Percentiles rank a stretch among this genome's conserved stretches.
Evolutionary conservation across 2,797 vertebrate species (phyloP).

Genomic region (Synanceia verrucosa): DNA sequence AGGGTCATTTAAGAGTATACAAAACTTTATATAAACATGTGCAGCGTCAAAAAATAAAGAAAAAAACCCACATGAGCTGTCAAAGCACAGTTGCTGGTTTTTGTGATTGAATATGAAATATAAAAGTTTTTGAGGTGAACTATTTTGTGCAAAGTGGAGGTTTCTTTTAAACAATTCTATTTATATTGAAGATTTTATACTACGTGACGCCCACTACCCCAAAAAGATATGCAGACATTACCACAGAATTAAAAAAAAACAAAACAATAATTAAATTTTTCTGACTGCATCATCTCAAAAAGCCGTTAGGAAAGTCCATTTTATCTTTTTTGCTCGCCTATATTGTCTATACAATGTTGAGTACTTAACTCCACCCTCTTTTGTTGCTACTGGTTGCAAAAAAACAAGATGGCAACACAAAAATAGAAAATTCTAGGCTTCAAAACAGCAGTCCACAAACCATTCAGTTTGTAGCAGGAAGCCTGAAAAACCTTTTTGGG

Average conservation of each 20-base stretch:
- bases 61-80: slow-evolving; percentile 15
- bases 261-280: neutral
- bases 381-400: neutral
- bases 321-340: neutral
- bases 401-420: neutral
- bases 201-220: neutral
- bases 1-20: slow-evolving; percentile 27
- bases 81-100: neutral
- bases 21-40: slow-evolving; percentile 44
- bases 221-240: neutral
- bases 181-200: no score
- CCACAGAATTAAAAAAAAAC: neutral
- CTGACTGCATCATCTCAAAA: neutral
- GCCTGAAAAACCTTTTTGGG: neutral
- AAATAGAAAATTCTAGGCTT: neutral
- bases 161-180: neutral
- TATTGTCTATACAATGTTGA: accelerated
- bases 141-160: neutral
- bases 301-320: neutral
- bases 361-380: neutral
- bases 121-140: neutral
- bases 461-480: neutral
- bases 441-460: neutral
- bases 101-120: neutral
- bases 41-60: neutral